These are phyloP conservation scores for Colinus virginianus DNA, from an alignment of 2,113 vertebrate species.

Conservation along the genomic window DNA sequence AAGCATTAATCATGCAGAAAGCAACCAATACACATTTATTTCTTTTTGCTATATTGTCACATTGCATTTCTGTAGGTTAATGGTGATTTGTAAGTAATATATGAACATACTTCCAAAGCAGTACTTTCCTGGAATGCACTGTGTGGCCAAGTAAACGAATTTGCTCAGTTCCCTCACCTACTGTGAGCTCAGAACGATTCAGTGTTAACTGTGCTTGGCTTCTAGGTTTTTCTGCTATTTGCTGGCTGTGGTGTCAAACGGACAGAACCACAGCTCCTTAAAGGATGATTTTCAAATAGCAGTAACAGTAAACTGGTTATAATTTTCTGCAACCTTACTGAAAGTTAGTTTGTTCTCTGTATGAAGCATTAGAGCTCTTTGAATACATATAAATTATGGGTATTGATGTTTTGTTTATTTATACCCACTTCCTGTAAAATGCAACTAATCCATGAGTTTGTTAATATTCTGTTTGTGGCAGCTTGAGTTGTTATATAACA, in stretches of 20 bases:
- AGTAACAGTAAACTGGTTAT: slow-evolving; percentile 21
- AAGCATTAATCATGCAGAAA: slow-evolving; percentile 65
- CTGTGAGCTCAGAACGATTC: slow-evolving; percentile 39
- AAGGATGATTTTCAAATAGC: slow-evolving; percentile 59
- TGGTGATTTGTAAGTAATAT: slow-evolving; percentile 43
- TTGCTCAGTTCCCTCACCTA: slow-evolving; percentile 35
- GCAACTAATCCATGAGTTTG: neutral
- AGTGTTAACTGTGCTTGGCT: slow-evolving; percentile 47
- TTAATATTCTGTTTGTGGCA: slow-evolving; percentile 3
- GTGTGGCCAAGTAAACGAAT: slow-evolving; percentile 33
- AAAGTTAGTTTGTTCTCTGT: slow-evolving; percentile 58
- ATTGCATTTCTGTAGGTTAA: slow-evolving; percentile 56
- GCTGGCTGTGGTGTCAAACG: slow-evolving; percentile 35
- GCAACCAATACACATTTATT: slow-evolving; percentile 44
- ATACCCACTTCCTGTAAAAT: slow-evolving; percentile 7
- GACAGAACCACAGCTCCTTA: slow-evolving; percentile 33
- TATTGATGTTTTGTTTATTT: slow-evolving; percentile 72
- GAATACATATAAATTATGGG: slow-evolving; percentile 60
- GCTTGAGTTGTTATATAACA: neutral
- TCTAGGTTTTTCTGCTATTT: slow-evolving; percentile 61
- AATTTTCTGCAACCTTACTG: slow-evolving; percentile 63
- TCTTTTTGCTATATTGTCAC: slow-evolving; percentile 47
- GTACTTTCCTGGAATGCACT: neutral
- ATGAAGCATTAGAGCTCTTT: slow-evolving; percentile 60
- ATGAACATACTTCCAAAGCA: slow-evolving; percentile 42